A percentile compares a stretch with the other conserved stretches of the same genome.
Conservation (phyloP, 2,888 invertebrate species). For the Trachelus iudaicus region DNA sequence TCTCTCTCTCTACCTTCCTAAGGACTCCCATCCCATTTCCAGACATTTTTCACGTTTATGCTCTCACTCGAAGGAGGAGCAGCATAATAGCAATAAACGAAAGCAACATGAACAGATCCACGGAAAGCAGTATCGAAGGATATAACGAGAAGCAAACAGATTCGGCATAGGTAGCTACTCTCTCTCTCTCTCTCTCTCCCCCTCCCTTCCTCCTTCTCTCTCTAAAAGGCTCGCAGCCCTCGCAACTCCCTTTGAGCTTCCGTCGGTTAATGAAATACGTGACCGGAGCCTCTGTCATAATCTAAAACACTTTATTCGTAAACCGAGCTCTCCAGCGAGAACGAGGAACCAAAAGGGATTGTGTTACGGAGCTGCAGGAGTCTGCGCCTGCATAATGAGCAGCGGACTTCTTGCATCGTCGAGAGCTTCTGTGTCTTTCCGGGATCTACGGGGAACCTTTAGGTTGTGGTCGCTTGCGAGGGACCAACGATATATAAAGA, state of each 20-base stretch:
- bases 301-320: slow-evolving; percentile 64
- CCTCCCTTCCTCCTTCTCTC: too few relatives aligned
- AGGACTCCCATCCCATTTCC: slow-evolving; percentile 20
- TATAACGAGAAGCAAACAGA: slow-evolving; percentile 57
- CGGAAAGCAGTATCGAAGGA: slow-evolving; percentile 53
- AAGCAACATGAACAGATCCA: slow-evolving; percentile 54
- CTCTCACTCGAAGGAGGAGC: not conserved
- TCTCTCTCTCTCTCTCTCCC: too few relatives aligned
- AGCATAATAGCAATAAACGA: slow-evolving; percentile 30
- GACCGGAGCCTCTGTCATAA: slow-evolving; percentile 64
- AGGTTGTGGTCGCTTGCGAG: too few relatives aligned
- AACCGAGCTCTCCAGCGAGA: slow-evolving; percentile 17
- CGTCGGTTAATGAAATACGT: slow-evolving; percentile 65
- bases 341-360: slow-evolving; percentile 8
- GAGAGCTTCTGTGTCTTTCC: too few relatives aligned
- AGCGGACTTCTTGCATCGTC: not conserved
- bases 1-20: too few relatives aligned
- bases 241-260: slow-evolving; percentile 18
- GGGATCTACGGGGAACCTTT: too few relatives aligned
- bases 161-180: slow-evolving; percentile 35
- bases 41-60: slow-evolving; percentile 20
- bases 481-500: too few relatives aligned
- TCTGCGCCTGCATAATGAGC: slow-evolving; percentile 15
- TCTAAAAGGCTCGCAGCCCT: too few relatives aligned
- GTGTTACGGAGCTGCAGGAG: slow-evolving; percentile 1